Base-by-base conservation (phyloP, 2,797 vertebrate genomes). In the Acanthurus leucopareius region DNA sequence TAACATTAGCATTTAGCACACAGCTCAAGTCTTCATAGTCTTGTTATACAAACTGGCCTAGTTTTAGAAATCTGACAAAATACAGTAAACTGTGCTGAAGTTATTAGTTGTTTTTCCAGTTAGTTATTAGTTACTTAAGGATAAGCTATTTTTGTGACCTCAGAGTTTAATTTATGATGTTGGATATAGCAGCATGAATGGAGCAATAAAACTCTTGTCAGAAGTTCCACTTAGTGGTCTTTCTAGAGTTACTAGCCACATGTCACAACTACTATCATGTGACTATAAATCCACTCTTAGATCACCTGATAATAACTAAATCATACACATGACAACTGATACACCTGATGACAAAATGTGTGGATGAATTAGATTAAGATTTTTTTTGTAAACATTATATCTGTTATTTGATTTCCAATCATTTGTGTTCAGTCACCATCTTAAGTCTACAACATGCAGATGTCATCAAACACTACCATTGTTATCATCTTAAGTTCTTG, bases 381-480 rank as follows among this genome's bases (percentile, higher is more conserved):
- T 25, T 16, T 48, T 19, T 40, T 5, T 14, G 45, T 1, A 25
- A 25, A 44, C n/a, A 10, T 59, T 17, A 22, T 40, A 17, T 58
- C 22, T 53, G 22, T 47, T 75, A 25, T 59, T 48, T 19, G 5
- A 40, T 22, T 69, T 40, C 16, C 45, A n/a, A 64, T 63, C 13
- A 14, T 28, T 28, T 48, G 28, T 42, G 40, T 54, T 42, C 38
- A 32, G 25, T 52, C 19, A 14, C 44, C 0, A 17, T 56, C 16
- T 44, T 10, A 28, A 3, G 51, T 16, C 52, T 19, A 11, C 14
- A 7, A 42, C 20, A 11, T 47, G 25, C 45, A 61, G 8, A 63
- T n/a, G 35, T 45, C 19, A 66, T 74, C 70, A 75, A 35, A 64
- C 49, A 15, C 73, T 13, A 45, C 45, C 73, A 61, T 64, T 81